Base-by-base conservation (phyloP, 2,113 vertebrate species). In the Garra rufa region DNA sequence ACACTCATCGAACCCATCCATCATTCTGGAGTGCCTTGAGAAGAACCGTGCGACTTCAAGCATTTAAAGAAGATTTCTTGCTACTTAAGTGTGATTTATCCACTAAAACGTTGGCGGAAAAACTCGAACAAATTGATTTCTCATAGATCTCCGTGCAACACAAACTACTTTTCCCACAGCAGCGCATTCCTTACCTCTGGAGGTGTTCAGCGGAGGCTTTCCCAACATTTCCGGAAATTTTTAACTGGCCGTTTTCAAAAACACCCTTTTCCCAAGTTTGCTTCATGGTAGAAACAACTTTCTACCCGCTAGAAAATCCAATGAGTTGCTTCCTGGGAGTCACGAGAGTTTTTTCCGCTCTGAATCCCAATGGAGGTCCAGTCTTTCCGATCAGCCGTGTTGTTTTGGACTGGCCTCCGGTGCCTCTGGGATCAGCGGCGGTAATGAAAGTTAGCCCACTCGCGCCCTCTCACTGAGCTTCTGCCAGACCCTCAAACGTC, bases 141-240 rank as follows among this genome's bases (percentile, higher is more conserved):
- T 24, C 52, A 41, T 34, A 80, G 1, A 63, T 19, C 4, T 76
- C 26, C 34, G 0, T 13, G 19, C 26, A 21, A 21, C 19, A 34
- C 50, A 73, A 77, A 13, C 2, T 5, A 30, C 2, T 30, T 38
- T 48, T 8, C 65, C 30, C 30, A 43, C 74, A 46, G 14, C 74
- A 21, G 38, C 24, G 7, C 30, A 70, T 74, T 84, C 11, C 92
- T 89, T 93, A 95, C 94, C 93, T 95, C 87, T 92, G 91, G 44
- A 90, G 59, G 70, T 83, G 79, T 13, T 92, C 89, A 4, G 81
- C 61, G 1, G 88, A 65, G 5, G 87, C 65, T 52, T 90, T 91
- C 26, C 80, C 84, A 9, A 52, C 43, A 63, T 90, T 92, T 75
- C 93, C 91, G 81, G 91, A 81, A 90, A 90, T 90, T 76, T 92